phyloP scores from a whole-genome alignment of 2,113 vertebrate species.

The Xyrauchen texanus region DNA sequence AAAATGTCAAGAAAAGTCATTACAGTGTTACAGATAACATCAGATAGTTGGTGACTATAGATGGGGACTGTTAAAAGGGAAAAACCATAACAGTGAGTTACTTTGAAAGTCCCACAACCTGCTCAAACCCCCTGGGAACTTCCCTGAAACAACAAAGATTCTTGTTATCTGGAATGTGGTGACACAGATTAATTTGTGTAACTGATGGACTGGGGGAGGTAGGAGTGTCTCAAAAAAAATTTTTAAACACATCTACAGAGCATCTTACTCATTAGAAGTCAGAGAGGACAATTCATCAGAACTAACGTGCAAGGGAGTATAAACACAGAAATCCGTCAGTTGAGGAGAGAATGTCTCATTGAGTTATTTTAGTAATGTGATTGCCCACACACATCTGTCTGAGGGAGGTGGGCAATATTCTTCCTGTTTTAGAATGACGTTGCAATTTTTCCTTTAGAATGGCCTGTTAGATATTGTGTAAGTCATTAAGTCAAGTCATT shows the following conservation, averaged over 20 bases:
- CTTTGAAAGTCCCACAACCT: too few species aligned
- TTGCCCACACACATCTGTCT: too few species aligned
- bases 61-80: too few species aligned
- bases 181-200: conserved; percentile 24
- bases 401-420: neutral
- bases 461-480: neutral
- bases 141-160: conserved; percentile 17
- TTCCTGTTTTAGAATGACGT: conserved; percentile 25
- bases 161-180: conserved; percentile 32
- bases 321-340: neutral
- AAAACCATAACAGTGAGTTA: too few species aligned
- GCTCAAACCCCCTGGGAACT: too few species aligned
- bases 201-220: neutral
- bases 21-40: neutral
- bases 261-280: neutral
- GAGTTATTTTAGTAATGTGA: conserved; percentile 1
- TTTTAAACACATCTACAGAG: conserved; percentile 2
- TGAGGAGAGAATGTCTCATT: neutral
- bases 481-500: too few species aligned
- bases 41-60: too few species aligned
- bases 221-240: conserved; percentile 7
- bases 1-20: neutral
- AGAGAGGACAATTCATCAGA: neutral
- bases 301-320: neutral
- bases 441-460: neutral